Evolutionary conservation across 2,888 invertebrate species (phyloP).

Genomic region (Fragum sueziense): DNA sequence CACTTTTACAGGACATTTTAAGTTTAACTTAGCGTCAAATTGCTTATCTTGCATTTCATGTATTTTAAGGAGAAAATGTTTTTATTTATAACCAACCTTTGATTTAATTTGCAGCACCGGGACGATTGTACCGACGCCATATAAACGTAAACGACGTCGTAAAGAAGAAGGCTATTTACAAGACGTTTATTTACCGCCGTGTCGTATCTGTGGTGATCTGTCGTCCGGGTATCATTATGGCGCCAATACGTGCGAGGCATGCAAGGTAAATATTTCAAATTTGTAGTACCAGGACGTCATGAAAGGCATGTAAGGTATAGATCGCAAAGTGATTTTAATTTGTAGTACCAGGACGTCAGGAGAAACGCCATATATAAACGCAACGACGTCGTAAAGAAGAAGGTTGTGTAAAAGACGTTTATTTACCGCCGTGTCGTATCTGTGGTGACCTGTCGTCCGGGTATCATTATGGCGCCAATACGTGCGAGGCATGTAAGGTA

Average conservation of each 20-base stretch:
- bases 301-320: too few species aligned
- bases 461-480: conserved; percentile 67
- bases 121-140: too few species aligned
- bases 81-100: too few species aligned
- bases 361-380: neutral
- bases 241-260: conserved; percentile 69
- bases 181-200: conserved; percentile 57
- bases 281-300: too few species aligned
- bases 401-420: neutral
- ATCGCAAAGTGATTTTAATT: too few species aligned
- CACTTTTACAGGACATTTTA: too few species aligned
- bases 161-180: conserved; percentile 11
- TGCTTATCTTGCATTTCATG: too few species aligned
- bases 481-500: conserved; percentile 71
- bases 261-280: conserved; percentile 58
- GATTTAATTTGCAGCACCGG: too few species aligned
- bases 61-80: too few species aligned
- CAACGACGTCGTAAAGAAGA: conserved; percentile 26
- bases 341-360: too few species aligned
- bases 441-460: conserved; percentile 65
- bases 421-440: conserved; percentile 63
- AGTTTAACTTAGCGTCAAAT: too few species aligned
- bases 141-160: conserved; percentile 15
- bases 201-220: conserved; percentile 62
- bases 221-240: conserved; percentile 68